Evolutionary conservation across 2,888 invertebrate species (phyloP), one percentile per base, ranked within the genome.

Genomic region (Mylabris sibirica): DNA sequence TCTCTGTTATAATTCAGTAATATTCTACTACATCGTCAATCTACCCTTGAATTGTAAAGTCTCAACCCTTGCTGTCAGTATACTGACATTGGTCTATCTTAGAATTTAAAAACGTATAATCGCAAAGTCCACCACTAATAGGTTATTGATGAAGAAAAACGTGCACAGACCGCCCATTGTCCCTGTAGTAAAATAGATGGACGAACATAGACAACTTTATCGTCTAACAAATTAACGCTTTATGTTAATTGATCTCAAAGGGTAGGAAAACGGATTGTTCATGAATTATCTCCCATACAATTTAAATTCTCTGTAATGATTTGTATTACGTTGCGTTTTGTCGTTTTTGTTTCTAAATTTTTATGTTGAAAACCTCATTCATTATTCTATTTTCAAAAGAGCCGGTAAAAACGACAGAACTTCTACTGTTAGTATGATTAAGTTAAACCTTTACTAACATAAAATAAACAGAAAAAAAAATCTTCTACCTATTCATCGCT

Each of bases 321-420:
- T 65, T 65, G 65, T 60, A 24, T 64, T 57, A 35, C n/a, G 26
- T 35, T 14, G 6, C 60, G 4, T 26, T 20, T 30, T 38, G 12
- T 41, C 24, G 22, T 60, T 60, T 38, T 41, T 30, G 20, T 35
- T 60, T 24, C 24, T 26, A 14, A 6, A 24, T 14, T 26, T 49
- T 41, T 49, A 22, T 24, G 5, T 14, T 20, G 24, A 12, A 12
- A 57, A 49, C n/a, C 65, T 68, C 68, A 68, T 71, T 71, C 68
- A 68, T 71, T 71, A 71, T 71, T 71, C 66, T 65, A 68, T 68
- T 68, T 62, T 71, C 24, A 61, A 66, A 67, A 65, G 63, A 49
- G 67, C 59, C 65, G 60, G 59, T 59, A 62, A 70, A 70, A 49
- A 49, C 49, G 49, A 49, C 49, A 17, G 6, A 14, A 57, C 20